A percentile compares a stretch with the other conserved stretches of the same genome.
Conservation (phyloP, 2,113 vertebrate species). For the Prunella fulvescens region DNA sequence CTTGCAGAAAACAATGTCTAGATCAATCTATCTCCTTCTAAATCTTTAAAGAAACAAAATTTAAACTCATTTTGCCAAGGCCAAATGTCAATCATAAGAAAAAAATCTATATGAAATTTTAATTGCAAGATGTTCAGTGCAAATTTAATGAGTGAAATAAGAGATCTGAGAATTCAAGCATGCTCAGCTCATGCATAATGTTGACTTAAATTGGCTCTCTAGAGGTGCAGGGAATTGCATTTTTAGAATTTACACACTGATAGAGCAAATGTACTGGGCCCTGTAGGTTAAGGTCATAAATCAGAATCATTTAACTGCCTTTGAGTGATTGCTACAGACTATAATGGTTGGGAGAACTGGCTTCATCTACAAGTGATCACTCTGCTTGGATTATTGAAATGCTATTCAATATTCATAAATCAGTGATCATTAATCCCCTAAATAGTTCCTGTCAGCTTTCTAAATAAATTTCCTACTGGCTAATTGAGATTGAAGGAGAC, state of each 20-base stretch:
- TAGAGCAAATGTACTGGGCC: conserved; percentile 77
- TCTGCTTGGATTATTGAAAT: conserved; percentile 73
- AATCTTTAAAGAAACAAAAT: conserved; percentile 73
- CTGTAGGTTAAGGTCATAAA: conserved; percentile 81
- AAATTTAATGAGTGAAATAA: conserved; percentile 81
- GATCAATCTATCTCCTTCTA: conserved; percentile 44
- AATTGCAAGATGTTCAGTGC: conserved; percentile 82
- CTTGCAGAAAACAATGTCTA: conserved; percentile 63
- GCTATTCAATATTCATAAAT: conserved; percentile 81
- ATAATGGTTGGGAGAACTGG: conserved; percentile 61
- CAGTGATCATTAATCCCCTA: conserved; percentile 81
- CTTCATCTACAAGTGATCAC: conserved; percentile 67
- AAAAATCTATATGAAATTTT: conserved; percentile 80
- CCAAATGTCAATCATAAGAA: conserved; percentile 80
- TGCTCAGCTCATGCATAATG: conserved; percentile 78
- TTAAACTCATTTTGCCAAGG: conserved; percentile 73
- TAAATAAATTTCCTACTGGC: conserved; percentile 75
- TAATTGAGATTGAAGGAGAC: conserved; percentile 82
- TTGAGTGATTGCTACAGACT: conserved; percentile 75
- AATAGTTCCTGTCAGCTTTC: conserved; percentile 77
- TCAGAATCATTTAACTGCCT: conserved; percentile 81
- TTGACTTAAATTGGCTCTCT: conserved; percentile 79
- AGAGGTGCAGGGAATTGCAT: conserved; percentile 73
- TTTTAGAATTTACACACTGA: conserved; percentile 75
- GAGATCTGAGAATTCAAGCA: conserved; percentile 77